Evolutionary conservation across 2,888 invertebrate genomes (phyloP).

Genomic region (Hypena proboscidalis): DNA sequence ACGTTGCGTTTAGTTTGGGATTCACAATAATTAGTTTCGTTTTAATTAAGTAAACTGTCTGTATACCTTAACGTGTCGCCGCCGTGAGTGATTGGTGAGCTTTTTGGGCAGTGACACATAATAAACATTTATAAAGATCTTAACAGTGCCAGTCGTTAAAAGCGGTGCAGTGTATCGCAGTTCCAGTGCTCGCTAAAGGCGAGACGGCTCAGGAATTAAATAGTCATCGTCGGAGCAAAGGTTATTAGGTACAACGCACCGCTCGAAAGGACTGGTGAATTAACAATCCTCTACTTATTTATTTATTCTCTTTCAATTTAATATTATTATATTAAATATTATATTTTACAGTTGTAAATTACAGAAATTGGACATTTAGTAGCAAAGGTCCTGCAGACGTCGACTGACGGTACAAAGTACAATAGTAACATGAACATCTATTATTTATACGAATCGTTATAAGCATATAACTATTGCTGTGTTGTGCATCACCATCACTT

Average conservation of each 20-base stretch:
- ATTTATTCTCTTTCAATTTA: neutral
- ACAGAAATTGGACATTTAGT: neutral
- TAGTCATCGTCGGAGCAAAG: too few species aligned
- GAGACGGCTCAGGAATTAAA: too few species aligned
- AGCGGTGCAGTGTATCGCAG: neutral
- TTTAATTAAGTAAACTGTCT: too few species aligned
- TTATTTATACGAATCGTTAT: neutral
- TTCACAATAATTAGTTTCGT: too few species aligned
- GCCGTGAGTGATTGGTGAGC: neutral
- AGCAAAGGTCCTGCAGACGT: neutral
- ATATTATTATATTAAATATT: neutral
- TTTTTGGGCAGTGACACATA: slow-evolving; percentile 2
- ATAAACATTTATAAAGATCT: slow-evolving; percentile 13
- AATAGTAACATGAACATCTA: slow-evolving; percentile 2
- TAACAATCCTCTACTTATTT: neutral
- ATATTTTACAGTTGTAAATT: neutral
- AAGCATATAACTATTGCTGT: neutral
- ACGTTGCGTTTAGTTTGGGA: too few species aligned
- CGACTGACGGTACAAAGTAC: neutral
- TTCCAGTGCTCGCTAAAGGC: too few species aligned
- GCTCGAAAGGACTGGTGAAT: neutral
- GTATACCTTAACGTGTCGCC: too few species aligned
- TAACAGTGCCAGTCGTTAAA: slow-evolving; percentile 8
- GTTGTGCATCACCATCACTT: slow-evolving; percentile 6
- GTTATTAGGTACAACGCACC: too few species aligned